A percentile compares a stretch with the other conserved stretches of the same genome.
Evolutionary conservation across 2,113 vertebrate genomes (phyloP).

Genomic region (Bothrops jararaca): DNA sequence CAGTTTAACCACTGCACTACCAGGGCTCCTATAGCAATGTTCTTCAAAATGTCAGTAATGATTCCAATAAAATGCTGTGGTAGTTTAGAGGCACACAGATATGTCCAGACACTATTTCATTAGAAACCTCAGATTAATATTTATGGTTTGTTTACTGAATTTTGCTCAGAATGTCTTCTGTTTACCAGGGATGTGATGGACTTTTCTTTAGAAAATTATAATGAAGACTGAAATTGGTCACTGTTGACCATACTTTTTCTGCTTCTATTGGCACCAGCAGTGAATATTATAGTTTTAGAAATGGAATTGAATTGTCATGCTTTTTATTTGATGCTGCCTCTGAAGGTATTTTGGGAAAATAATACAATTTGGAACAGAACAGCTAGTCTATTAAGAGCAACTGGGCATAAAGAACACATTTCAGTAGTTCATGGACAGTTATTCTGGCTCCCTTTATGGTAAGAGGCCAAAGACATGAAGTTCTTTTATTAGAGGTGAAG

Average conservation of each 20-base stretch:
- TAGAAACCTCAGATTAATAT: not conserved
- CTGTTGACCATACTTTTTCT: not conserved
- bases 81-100: not conserved
- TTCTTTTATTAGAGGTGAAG: not conserved
- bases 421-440: not conserved
- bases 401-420: not conserved
- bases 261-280: not conserved
- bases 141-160: not conserved
- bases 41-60: not conserved
- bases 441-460: not conserved
- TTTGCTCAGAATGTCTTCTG: not conserved
- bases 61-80: not conserved
- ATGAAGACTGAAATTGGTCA: not conserved
- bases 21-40: not conserved
- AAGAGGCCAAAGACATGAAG: not conserved
- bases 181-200: not conserved
- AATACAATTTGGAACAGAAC: not conserved
- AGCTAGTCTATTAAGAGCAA: not conserved
- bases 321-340: not conserved
- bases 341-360: not conserved
- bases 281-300: not conserved
- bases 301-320: not conserved
- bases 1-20: not conserved
- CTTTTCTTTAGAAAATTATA: not conserved
- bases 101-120: not conserved